Evolutionary conservation across 2,113 vertebrate genomes (phyloP), one percentile per base, ranked within the genome.

Genomic region (Tachysurus fulvidraco): DNA sequence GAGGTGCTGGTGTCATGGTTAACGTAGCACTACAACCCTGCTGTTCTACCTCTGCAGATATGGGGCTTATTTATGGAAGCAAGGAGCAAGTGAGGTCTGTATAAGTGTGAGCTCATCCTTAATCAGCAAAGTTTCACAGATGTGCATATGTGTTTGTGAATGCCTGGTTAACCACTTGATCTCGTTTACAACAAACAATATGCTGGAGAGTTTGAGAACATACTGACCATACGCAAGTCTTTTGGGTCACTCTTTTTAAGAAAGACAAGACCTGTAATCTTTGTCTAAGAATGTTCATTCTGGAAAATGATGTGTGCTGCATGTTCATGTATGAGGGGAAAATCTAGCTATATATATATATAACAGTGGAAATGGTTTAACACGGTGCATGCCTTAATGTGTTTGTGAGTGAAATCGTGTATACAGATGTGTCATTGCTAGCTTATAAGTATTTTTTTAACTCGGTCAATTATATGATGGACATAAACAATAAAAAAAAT

Each of bases 131-230:
- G 69, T 52, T 11, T 67, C n/a, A 30, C 86, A 87, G 69, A 87
- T 87, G 86, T 85, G 74, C 59, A 50, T 52, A 52, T 64, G 57
- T 87, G 85, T 81, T 71, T 86, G 79, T 81, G 55, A 87, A 87
- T 59, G 62, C 78, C 64, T 60, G 85, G 85, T 81, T 86, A 81
- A 86, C 64, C 77, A 71, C 65, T 81, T 52, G 60, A 86, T 81
- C 77, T 73, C 64, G 7, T n/a, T 59, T 71, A 28, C 50, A 77
- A 76, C 46, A 83, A 87, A 87, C 86, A 87, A n/a, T 73, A 77
- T 64, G 86, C 67, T 52, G 80, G 59, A 60, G 36, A 19, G 59
- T 54, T 77, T 59, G 78, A 87, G 81, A 83, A 77, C 67, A 67
- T 82, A 44, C 50, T 6, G 76, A 55, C 41, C 55, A 10, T 25